These are phyloP conservation scores for Eulithis prunata DNA, from an alignment of 2,888 invertebrate genomes.

Conservation along the genomic window DNA sequence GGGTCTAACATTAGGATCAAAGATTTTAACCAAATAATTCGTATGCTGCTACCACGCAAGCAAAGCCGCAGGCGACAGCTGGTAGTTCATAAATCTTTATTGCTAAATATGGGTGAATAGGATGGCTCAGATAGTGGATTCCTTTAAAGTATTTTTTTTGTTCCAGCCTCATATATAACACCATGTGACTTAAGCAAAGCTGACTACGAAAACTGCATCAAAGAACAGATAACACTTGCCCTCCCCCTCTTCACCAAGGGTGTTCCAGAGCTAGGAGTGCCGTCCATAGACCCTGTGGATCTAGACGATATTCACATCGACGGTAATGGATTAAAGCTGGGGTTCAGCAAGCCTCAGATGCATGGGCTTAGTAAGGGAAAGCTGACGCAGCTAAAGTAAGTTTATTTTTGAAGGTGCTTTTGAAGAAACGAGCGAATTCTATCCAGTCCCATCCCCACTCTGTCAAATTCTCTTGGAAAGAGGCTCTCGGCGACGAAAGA, in stretches of 20 bases:
- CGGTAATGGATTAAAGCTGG: conserved; percentile 67
- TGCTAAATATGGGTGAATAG: too few relatives aligned
- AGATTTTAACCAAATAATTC: too few relatives aligned
- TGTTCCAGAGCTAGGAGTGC: conserved; percentile 66
- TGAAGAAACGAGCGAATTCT: too few relatives aligned
- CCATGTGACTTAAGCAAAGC: conserved; percentile 58
- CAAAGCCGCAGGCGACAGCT: too few relatives aligned
- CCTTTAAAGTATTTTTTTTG: conserved; percentile 41
- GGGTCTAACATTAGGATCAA: too few relatives aligned
- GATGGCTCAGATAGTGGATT: too few relatives aligned
- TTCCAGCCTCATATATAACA: conserved; percentile 68
- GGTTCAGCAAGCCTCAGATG: conserved; percentile 62
- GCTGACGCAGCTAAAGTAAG: conserved; percentile 67
- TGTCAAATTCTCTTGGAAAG: too few relatives aligned
- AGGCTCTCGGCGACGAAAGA: too few relatives aligned
- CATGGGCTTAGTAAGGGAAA: conserved; percentile 62
- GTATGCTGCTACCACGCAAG: too few relatives aligned
- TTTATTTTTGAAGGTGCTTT: not conserved
- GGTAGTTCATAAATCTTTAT: too few relatives aligned
- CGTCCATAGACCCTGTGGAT: conserved; percentile 68
- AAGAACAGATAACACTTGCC: conserved; percentile 58
- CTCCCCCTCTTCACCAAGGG: conserved; percentile 70
- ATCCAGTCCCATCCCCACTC: too few relatives aligned
- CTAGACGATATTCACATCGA: conserved; percentile 69
- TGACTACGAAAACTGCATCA: conserved; percentile 60